These are phyloP conservation scores for Hassar affinis DNA, from an alignment of 2,113 vertebrate genomes.

Conservation along the genomic window DNA sequence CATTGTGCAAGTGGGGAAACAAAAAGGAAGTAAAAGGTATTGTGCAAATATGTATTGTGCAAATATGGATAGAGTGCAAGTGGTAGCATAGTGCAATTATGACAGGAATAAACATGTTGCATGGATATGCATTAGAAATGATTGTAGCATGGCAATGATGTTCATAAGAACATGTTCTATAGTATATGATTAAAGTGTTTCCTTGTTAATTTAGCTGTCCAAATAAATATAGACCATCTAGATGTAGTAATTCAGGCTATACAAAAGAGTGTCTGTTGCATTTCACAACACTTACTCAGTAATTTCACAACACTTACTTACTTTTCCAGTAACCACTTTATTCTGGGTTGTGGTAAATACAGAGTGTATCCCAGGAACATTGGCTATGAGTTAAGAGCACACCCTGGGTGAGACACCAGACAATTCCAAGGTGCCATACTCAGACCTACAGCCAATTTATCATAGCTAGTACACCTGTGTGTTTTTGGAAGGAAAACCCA, in stretches of 20 bases:
- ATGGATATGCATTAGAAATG: not conserved
- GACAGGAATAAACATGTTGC: too few relatives aligned
- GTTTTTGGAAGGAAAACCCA: not conserved
- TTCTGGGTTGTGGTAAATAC: not conserved
- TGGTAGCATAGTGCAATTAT: too few relatives aligned
- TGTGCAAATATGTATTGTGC: too few relatives aligned
- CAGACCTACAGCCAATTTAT: not conserved
- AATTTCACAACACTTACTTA: not conserved
- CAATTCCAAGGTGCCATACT: not conserved
- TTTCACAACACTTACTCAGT: not conserved
- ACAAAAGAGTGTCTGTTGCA: slow-evolving; percentile 2
- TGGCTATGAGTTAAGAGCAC: not conserved
- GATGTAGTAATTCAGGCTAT: not conserved
- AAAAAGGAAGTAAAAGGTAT: too few relatives aligned
- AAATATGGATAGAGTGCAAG: too few relatives aligned
- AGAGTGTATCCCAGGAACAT: not conserved
- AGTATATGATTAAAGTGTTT: not conserved
- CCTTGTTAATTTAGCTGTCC: not conserved
- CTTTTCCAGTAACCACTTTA: not conserved
- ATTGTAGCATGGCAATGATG: not conserved
- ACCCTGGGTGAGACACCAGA: not conserved
- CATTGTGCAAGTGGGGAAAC: too few relatives aligned
- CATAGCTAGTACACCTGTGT: not conserved
- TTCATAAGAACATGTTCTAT: not conserved
- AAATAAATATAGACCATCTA: not conserved